phyloP scores from a whole-genome alignment of 2,113 vertebrate genomes.

The Arothron firmamentum region DNA sequence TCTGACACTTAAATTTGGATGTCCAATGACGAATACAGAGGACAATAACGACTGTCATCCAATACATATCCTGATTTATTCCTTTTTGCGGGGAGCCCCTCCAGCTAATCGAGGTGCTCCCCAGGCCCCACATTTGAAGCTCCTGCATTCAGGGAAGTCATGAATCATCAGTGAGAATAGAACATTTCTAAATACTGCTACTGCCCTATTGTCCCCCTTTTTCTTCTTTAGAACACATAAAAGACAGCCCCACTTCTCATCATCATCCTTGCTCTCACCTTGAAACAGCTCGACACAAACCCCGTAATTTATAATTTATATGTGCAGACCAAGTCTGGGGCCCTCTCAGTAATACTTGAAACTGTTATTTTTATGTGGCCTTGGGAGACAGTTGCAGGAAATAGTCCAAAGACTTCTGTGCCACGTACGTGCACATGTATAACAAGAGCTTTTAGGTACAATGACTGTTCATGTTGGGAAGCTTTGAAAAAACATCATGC shows the following conservation, averaged over 20 bases:
- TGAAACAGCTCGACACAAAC: conserved; percentile 37
- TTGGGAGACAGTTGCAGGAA: conserved; percentile 13
- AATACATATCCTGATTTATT: not conserved
- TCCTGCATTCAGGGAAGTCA: conserved; percentile 22
- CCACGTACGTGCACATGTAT: not conserved
- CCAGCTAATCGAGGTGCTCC: conserved; percentile 17
- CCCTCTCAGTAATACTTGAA: conserved; percentile 33
- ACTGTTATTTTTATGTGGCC: conserved; percentile 33
- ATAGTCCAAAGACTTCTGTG: conserved; percentile 2
- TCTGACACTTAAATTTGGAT: too few species aligned
- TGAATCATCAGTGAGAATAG: conserved; percentile 36
- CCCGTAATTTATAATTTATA: conserved; percentile 54
- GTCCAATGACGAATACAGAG: too few species aligned
- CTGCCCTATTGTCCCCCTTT: conserved; percentile 33
- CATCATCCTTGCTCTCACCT: conserved; percentile 44
- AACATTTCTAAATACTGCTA: conserved; percentile 39
- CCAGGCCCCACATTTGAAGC: conserved; percentile 21
- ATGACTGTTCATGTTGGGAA: too few species aligned
- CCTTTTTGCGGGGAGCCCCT: conserved; percentile 10
- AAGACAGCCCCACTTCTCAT: conserved; percentile 2
- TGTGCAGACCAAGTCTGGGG: conserved; percentile 28
- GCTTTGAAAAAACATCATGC: too few species aligned
- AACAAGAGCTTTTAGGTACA: too few species aligned
- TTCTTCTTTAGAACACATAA: conserved; percentile 22
- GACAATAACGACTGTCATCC: too few species aligned